Conservation (phyloP, 2,888 invertebrate genomes). For the Syritta pipiens region DNA sequence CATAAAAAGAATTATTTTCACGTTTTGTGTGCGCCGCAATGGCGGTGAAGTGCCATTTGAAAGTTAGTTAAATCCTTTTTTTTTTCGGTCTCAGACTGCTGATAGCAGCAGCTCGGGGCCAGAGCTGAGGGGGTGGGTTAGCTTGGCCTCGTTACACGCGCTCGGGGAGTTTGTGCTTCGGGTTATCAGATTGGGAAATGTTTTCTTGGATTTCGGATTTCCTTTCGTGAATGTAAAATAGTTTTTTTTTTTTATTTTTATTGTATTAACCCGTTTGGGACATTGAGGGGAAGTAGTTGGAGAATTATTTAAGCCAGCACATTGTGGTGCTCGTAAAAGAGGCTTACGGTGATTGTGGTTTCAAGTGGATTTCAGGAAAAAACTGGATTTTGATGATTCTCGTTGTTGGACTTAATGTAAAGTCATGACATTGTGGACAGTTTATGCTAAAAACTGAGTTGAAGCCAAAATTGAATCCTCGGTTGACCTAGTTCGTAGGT, state of each 20-base stretch:
- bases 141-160: conserved; percentile 34
- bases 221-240: neutral
- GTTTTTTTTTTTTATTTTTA: conserved; percentile 30
- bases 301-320: conserved; percentile 18
- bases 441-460: too few relatives aligned
- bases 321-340: conserved; percentile 12
- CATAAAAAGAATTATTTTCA: conserved; percentile 79
- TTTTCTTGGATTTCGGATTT: conserved; percentile 46
- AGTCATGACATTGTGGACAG: too few relatives aligned
- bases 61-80: conserved; percentile 69
- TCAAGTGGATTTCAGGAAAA: neutral
- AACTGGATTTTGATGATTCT: too few relatives aligned
- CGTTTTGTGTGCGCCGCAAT: conserved; percentile 73
- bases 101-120: conserved; percentile 20
- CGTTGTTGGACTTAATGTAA: too few relatives aligned
- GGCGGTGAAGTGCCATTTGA: conserved; percentile 67
- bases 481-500: too few relatives aligned
- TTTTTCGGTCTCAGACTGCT: conserved; percentile 29
- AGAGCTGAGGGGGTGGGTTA: conserved; percentile 10
- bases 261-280: conserved; percentile 48
- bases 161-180: conserved; percentile 45
- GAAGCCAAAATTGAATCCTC: too few relatives aligned
- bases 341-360: conserved; percentile 23
- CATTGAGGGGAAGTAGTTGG: conserved; percentile 20
- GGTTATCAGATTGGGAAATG: conserved; percentile 44